Percentiles rank a stretch among this genome's conserved stretches.
Evolutionary conservation across 2,888 invertebrate species (phyloP).

Genomic region (Diaphora mendica): DNA sequence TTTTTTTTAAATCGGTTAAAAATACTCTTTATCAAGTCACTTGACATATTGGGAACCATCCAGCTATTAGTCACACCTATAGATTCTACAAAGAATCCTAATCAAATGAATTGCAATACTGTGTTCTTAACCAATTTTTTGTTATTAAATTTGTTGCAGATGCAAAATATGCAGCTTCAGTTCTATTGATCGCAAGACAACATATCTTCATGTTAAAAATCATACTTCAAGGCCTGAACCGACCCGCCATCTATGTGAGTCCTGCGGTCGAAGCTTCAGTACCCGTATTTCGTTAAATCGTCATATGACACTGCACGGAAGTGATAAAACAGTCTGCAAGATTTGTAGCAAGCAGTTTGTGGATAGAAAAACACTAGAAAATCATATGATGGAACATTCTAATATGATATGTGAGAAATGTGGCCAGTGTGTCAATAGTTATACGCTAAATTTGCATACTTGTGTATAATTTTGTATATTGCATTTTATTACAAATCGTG

Average conservation of each 20-base stretch:
- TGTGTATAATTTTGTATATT: conserved; percentile 48
- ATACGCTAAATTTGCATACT: conserved; percentile 60
- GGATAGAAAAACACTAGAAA: conserved; percentile 57
- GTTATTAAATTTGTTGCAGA: conserved; percentile 49
- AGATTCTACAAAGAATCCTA: too few species aligned
- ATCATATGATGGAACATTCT: conserved; percentile 64
- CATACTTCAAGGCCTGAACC: conserved; percentile 72
- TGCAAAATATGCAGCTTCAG: conserved; percentile 87
- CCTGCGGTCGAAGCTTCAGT: conserved; percentile 77
- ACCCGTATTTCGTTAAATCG: conserved; percentile 66
- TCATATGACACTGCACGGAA: conserved; percentile 66
- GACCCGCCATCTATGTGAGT: conserved; percentile 74
- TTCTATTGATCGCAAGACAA: conserved; percentile 84
- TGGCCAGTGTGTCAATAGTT: conserved; percentile 66
- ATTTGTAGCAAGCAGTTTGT: conserved; percentile 64
- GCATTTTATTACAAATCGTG: not conserved
- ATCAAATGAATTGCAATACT: not conserved
- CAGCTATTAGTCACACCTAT: too few species aligned
- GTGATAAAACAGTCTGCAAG: conserved; percentile 56
- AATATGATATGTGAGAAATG: conserved; percentile 76
- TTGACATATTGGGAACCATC: too few species aligned
- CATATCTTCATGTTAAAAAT: conserved; percentile 86
- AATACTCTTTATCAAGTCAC: too few species aligned
- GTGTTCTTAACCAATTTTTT: not conserved
- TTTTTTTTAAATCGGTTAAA: too few species aligned